A percentile compares a stretch with the other conserved stretches of the same genome.
These are phyloP conservation scores for Conger conger DNA, from an alignment of 2,113 vertebrate genomes.

Conservation along the genomic window DNA sequence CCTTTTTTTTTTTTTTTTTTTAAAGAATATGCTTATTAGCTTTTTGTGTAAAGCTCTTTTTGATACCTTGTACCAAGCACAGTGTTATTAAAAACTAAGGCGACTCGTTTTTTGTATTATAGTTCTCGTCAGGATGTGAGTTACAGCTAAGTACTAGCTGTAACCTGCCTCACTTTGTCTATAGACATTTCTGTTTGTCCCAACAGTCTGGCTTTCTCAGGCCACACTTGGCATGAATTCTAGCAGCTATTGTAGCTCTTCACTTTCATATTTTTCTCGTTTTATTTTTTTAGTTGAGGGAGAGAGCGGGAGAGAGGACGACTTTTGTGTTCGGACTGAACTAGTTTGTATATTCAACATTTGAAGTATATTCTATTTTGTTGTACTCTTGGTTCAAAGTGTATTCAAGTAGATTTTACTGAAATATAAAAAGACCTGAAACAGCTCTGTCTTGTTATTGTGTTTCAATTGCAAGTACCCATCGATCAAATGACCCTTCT, in stretches of 20 bases:
- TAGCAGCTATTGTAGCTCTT: constrained; percentile 65
- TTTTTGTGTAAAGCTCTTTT: constrained; percentile 45
- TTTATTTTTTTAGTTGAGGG: constrained; percentile 69
- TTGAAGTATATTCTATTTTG: constrained; percentile 47
- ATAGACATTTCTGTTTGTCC: constrained; percentile 64
- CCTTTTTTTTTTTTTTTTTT: constrained; percentile 49
- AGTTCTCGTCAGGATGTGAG: constrained; percentile 24
- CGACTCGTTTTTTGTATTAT: constrained; percentile 39
- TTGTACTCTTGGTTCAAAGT: constrained; percentile 77
- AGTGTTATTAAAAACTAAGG: constrained; percentile 63
- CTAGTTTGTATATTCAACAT: constrained; percentile 87
- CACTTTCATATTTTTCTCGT: constrained; percentile 49
- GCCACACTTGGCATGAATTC: constrained; percentile 76
- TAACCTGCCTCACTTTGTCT: constrained; percentile 61
- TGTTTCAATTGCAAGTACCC: constrained; percentile 38
- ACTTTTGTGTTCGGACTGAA: constrained; percentile 84
- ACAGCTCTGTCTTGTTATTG: constrained; percentile 21
- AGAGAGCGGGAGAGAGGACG: constrained; percentile 77
- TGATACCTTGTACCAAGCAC: constrained; percentile 67
- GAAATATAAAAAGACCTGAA: constrained; percentile 58
- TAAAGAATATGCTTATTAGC: constrained; percentile 48
- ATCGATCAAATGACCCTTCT: no score
- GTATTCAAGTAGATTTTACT: constrained; percentile 83
- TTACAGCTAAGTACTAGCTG: constrained; percentile 20
- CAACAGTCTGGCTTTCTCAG: constrained; percentile 55